Evolutionary conservation across 2,888 invertebrate species (phyloP), one percentile per base, ranked within the genome.

Genomic region (Sarcophaga subvicina): DNA sequence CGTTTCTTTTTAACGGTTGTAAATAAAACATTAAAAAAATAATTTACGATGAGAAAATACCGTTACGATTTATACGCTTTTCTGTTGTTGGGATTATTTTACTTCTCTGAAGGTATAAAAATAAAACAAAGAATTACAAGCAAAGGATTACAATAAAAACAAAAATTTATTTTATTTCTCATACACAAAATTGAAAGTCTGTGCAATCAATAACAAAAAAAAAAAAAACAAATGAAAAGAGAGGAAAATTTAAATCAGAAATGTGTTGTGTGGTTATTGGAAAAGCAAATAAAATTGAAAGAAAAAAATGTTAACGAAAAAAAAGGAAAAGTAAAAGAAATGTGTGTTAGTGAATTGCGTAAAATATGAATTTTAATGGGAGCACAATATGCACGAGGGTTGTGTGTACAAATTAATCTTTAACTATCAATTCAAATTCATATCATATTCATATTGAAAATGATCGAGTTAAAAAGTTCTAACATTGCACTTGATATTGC

Each of bases 91-190:
- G 91, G 91, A 80, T 87, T 93, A 80, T 91, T 93, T 91, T 91
- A 92, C 87, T 92, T 93, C 89, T 92, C 93, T 80, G 93, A 93
- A 92, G 92, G 92, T 92, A 92, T 88, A 85, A 66, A 85, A 69
- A 76, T 11, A 14, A 62, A 20, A 45, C 75, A 22, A n/a, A 20
- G 37, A 67, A 66, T 54, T 12, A 17, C 14, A 17, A 66, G 17
- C 20, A 64, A 67, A 54, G 45, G 20, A n/a, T 67, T 37, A 10
- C 37, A 37, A 8, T 37, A 49, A 75, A 47, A 27, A 25, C 6
- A 63, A 20, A 17, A n/a, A 27, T 22, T 70, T 8, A 37, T 37
- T 37, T 37, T 37, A 37, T 37, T 37, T 37, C 37, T 37, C 6
- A 37, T 37, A 37, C 8, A 37, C 8, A 37, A 37, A 12, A 66